Conservation (phyloP, 53 echinoderm and acorn worm genomes). For the Echinarachnius parma region DNA sequence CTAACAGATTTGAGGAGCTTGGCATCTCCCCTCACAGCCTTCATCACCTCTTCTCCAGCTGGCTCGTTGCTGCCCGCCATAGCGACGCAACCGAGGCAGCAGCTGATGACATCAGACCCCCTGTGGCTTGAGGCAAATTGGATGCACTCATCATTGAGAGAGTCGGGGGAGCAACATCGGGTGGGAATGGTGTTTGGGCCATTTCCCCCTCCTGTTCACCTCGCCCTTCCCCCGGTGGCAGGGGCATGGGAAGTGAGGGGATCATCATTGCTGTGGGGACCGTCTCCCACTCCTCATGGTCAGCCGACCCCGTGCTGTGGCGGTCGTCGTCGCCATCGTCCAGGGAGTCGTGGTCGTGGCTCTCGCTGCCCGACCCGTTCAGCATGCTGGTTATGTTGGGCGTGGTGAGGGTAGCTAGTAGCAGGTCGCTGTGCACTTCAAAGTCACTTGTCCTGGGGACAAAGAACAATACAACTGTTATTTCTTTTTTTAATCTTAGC, state of each 20-base stretch:
- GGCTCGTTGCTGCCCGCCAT: conserved; percentile 91
- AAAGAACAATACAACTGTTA: neutral
- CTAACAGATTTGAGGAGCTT: neutral
- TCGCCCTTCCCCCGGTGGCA: neutral
- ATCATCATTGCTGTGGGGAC: conserved; percentile 61
- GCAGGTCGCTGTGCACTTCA: conserved; percentile 77
- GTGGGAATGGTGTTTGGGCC: neutral
- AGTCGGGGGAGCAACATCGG: neutral
- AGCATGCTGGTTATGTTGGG: conserved; percentile 61
- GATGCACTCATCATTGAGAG: conserved; percentile 47
- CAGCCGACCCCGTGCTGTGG: conserved; percentile 57
- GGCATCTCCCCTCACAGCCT: conserved; percentile 10
- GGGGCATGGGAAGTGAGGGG: conserved; percentile 50
- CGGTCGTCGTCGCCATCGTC: conserved; percentile 50
- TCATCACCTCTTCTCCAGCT: conserved; percentile 64
- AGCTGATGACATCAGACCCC: conserved; percentile 92
- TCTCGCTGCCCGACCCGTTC: conserved; percentile 68
- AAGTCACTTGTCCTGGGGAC: conserved; percentile 50
- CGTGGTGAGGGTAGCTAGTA: conserved; percentile 54
- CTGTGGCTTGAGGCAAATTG: conserved; percentile 47
- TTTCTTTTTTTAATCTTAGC: no score
- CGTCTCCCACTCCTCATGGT: conserved; percentile 86
- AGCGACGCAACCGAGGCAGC: conserved; percentile 90
- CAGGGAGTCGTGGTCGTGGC: conserved; percentile 43
- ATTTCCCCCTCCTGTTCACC: neutral